Base-by-base conservation (phyloP, 2,888 invertebrate genomes). In the Punctoribates punctum region DNA sequence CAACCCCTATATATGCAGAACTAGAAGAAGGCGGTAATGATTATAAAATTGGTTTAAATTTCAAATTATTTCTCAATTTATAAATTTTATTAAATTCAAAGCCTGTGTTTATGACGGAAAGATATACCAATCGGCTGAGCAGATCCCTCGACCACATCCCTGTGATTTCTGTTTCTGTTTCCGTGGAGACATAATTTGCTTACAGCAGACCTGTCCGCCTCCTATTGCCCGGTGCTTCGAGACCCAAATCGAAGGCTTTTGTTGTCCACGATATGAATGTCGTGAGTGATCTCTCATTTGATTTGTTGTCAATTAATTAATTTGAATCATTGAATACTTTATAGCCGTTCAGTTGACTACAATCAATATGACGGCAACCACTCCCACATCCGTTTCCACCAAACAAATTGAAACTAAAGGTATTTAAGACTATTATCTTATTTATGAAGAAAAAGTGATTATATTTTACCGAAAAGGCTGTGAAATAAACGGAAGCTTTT, bases 141-240 rank as follows among this genome's bases (percentile, higher is more conserved):
- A 96, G 86, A 94, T 96, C 82, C 94, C 94, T 57, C 88, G 95
- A 81, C 93, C 94, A 81, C 94, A 96, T 86, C 94, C 95, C 29
- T 96, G 95, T 84, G 94, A 95, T 83, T 96, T 95, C 87, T 96
- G 95, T 85, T 95, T 96, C 90, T 96, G 95, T 87, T 96, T 95
- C 87, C 89, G 95, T 84, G 93, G 94, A 83, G 94, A 95, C 83
- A 95, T 96, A 81, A 95, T 96, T 82, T 96, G 95, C 82, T 86
- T 95, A 80, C 94, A 95, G 85, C 95, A 96, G 85, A 94, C 94
- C 82, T 96, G 95, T 85, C 95, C 95, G 74, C 95, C 95, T 73
- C 95, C 95, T 57, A 94, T 95, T 81, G 90, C 91, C 73, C 91
- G 92, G 77, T 96, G 95, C 82, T 92, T 91, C 84, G 93, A 94